A percentile compares a stretch with the other conserved stretches of the same genome.
Conservation (phyloP, 2,888 invertebrate species). For the Lepidochrysops patricia region DNA sequence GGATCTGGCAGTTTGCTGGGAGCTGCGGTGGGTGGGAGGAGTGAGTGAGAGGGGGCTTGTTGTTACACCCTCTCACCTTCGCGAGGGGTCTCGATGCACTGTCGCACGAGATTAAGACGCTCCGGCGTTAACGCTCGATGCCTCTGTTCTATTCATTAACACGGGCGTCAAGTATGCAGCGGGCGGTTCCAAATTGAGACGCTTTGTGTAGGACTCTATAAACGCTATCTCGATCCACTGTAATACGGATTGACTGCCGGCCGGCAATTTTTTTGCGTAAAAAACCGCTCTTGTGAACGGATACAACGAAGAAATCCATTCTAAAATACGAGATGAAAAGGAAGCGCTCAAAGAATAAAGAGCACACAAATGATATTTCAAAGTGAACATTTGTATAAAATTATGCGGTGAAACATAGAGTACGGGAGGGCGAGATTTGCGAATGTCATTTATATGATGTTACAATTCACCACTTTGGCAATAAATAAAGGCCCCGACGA, state of each 20-base stretch:
- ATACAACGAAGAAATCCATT: background rate
- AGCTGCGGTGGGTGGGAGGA: conserved; percentile 28
- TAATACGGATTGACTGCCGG: background rate
- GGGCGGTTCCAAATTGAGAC: conserved; percentile 35
- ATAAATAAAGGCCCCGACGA: conserved; percentile 68
- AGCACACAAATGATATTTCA: background rate
- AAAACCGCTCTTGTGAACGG: background rate
- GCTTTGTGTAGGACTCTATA: background rate
- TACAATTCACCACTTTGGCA: conserved; percentile 55
- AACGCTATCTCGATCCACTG: background rate
- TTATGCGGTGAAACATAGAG: background rate
- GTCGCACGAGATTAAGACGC: conserved; percentile 68
- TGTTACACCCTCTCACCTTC: conserved; percentile 72
- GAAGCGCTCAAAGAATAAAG: background rate
- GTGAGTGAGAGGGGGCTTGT: conserved; percentile 49
- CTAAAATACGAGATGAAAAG: background rate
- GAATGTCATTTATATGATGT: conserved; percentile 34
- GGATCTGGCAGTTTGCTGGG: conserved; percentile 61
- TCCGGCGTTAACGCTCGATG: conserved; percentile 50
- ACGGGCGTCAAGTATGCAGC: conserved; percentile 41
- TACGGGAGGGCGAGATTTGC: background rate
- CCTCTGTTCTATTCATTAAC: conserved; percentile 45
- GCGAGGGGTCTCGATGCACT: conserved; percentile 58
- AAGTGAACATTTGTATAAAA: background rate
- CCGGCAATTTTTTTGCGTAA: background rate